These are phyloP conservation scores for Barnardius zonarius DNA, from an alignment of 2,113 vertebrate species.

Conservation along the genomic window DNA sequence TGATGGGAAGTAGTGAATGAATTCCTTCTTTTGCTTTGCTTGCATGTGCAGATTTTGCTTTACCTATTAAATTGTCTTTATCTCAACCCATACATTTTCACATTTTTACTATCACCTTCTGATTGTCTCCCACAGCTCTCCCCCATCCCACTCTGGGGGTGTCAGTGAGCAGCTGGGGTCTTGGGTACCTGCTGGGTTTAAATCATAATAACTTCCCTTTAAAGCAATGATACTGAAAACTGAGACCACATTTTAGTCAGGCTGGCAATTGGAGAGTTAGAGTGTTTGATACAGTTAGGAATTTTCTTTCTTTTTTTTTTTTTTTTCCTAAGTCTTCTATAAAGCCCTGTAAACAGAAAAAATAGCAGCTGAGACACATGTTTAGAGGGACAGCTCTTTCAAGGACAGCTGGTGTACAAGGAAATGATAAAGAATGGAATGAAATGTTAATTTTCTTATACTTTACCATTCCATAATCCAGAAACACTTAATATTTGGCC, in stretches of 20 bases:
- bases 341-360: background rate
- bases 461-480: background rate
- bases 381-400: background rate
- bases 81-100: rapidly evolving
- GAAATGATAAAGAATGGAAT: background rate
- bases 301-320: rapidly evolving
- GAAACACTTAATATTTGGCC: background rate
- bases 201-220: background rate
- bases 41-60: rapidly evolving
- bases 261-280: background rate
- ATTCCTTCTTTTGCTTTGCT: background rate
- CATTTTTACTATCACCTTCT: background rate
- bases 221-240: background rate
- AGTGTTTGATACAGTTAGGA: background rate
- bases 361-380: background rate
- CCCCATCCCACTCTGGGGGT: rapidly evolving
- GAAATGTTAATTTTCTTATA: background rate
- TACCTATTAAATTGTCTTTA: background rate
- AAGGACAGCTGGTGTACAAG: background rate
- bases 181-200: background rate
- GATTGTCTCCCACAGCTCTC: background rate
- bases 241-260: background rate
- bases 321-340: background rate
- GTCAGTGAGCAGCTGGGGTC: background rate
- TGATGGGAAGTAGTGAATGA: rapidly evolving